A percentile compares a stretch with the other conserved stretches of the same genome.
These are phyloP conservation scores for Chrysemys picta DNA, from an alignment of 2,113 vertebrate genomes.

Conservation along the genomic window DNA sequence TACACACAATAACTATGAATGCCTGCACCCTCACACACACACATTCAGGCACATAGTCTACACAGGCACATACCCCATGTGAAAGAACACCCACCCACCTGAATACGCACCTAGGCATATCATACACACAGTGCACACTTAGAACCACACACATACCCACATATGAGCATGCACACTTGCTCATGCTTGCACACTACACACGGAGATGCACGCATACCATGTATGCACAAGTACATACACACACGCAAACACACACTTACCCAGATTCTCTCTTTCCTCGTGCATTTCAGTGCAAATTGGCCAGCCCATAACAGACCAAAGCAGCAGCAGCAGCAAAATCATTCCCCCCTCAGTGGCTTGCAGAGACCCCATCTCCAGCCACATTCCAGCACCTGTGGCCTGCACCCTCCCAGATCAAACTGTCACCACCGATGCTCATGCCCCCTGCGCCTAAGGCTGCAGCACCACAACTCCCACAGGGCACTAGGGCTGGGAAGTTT, in stretches of 20 bases:
- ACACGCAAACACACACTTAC: neutral
- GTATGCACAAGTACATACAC: neutral
- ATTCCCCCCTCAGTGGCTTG: rapidly evolving
- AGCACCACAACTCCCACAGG: neutral
- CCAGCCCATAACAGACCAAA: neutral
- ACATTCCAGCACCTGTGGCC: neutral
- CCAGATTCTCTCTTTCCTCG: neutral
- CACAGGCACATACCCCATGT: neutral
- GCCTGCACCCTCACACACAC: neutral
- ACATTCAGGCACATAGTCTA: neutral
- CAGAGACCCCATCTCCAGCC: neutral
- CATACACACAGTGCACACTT: neutral
- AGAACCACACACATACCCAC: neutral
- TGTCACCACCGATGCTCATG: neutral
- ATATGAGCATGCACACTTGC: neutral
- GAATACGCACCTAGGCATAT: neutral
- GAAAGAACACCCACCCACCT: neutral
- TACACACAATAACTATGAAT: neutral
- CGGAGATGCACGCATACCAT: neutral
- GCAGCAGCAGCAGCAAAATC: rapidly evolving
- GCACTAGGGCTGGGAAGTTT: neutral
- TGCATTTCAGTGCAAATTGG: neutral
- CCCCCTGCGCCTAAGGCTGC: neutral
- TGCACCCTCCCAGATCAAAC: neutral
- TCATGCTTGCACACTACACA: neutral